Evolutionary conservation across 2,797 vertebrate species (phyloP).

Genomic region (Eutrigla gurnardus): DNA sequence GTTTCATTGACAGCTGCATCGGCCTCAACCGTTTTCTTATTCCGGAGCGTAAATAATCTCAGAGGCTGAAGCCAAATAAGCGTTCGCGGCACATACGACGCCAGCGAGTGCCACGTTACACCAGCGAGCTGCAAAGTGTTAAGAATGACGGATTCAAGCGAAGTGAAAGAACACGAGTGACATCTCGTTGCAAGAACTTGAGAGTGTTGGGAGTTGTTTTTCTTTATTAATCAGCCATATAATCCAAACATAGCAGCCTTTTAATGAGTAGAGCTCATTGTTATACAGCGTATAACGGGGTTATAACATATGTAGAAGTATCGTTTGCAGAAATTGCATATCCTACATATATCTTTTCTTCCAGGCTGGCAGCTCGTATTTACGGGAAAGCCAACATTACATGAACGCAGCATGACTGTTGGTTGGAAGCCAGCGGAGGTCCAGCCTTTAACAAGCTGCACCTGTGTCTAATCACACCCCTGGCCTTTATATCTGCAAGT

Average conservation of each 20-base stretch:
- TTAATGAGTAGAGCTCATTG: neutral
- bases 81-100: conserved; percentile 37
- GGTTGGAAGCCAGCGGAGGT: conserved; percentile 56
- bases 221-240: conserved; percentile 14
- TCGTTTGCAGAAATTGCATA: conserved; percentile 26
- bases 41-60: conserved; percentile 51
- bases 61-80: conserved; percentile 40
- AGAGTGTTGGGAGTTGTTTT: conserved; percentile 23
- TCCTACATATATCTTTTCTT: conserved; percentile 28
- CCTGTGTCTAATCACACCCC: conserved; percentile 63
- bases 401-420: conserved; percentile 53
- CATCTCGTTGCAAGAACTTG: conserved; percentile 21
- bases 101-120: conserved; percentile 42
- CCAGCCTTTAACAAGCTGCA: conserved; percentile 59
- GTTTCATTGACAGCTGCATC: conserved; percentile 35
- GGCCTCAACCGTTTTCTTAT: conserved; percentile 35
- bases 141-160: conserved; percentile 33
- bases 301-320: conserved; percentile 37
- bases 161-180: conserved; percentile 35
- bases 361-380: conserved; percentile 39
- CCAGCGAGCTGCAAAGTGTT: conserved; percentile 34
- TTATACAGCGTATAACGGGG: neutral
- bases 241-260: conserved; percentile 8
- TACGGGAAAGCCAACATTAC: conserved; percentile 53
- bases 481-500: conserved; percentile 48